Percentiles rank a stretch among this genome's conserved stretches.
These are phyloP conservation scores for Drosophila recens DNA, from an alignment of 2,888 invertebrate genomes.

Conservation along the genomic window DNA sequence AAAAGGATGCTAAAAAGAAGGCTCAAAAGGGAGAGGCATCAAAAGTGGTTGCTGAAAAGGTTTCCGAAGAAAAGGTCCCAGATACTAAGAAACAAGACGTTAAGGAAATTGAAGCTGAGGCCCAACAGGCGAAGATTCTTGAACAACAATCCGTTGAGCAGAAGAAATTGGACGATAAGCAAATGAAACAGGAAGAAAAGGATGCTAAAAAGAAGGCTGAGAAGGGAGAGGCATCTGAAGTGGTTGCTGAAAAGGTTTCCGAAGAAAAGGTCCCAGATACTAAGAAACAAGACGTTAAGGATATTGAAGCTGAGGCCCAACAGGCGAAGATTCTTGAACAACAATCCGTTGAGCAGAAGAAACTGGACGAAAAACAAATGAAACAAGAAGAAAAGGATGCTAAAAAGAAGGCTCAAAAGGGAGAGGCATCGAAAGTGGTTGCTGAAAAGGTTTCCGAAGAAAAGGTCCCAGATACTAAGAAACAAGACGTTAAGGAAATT, in stretches of 20 bases:
- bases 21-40: constrained; percentile 11
- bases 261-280: too few species aligned
- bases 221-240: too few species aligned
- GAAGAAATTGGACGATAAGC: too few species aligned
- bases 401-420: too few species aligned
- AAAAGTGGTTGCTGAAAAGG: constrained; percentile 25
- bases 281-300: not conserved
- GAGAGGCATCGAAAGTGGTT: constrained; percentile 1
- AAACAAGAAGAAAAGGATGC: too few species aligned
- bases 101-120: constrained; percentile 22
- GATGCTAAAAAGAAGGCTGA: too few species aligned
- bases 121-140: constrained; percentile 18
- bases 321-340: too few species aligned
- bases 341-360: too few species aligned
- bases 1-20: not conserved
- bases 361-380: too few species aligned
- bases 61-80: constrained; percentile 19
- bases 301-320: not conserved
- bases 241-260: too few species aligned
- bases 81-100: constrained; percentile 5
- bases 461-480: not conserved
- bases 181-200: too few species aligned
- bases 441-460: constrained; percentile 6
- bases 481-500: not conserved
- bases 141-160: constrained; percentile 8